Base-by-base conservation (phyloP, 2,888 invertebrate genomes). In the Gari tellinella region DNA sequence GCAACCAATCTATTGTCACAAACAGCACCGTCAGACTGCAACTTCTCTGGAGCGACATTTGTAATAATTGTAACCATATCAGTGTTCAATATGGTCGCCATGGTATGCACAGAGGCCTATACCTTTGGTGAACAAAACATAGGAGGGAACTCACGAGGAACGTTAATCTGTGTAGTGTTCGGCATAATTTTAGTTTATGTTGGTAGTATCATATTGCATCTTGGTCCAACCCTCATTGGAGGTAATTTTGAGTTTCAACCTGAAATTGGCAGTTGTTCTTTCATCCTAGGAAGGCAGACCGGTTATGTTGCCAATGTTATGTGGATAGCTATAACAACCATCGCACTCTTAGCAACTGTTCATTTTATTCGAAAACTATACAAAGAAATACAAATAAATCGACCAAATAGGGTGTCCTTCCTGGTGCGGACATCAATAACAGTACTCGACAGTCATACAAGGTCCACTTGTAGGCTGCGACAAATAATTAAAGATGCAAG, bases 201-300 rank as follows among this genome's bases (percentile, higher is more conserved):
- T 25, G 90, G 90, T 15, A 91, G 91, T 68, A 79, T 91, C 23
- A 91, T 91, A 63, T 85, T 92, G 21, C 92, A 92, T 70, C 86
- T 92, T 40, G 92, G 92, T 19, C 92, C 92, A 45, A 92, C 92
- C 21, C 85, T 92, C 23, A 92, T 92, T 38, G 92, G 92, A 4
- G 92, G 92, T 25, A 88, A 91, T 79, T 91, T 92, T 79, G 86
- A 88, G 68, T 92, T 90, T 83, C 90, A 91, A 76, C 85, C 88
- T 2, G 87, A 90, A 41, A 90, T 91, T 31, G 91, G 91, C 8
- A 91, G 88, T 80, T 92, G 92, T 70, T 86, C 91, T 19, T 92
- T 92, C 76, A 82, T 86, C 38, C 86, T 91, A 31, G 91, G 91
- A 19, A 85, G 89, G 49, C 86, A 90, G 25, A 90, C 90, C 26